Evolutionary conservation across 2,113 vertebrate genomes (phyloP), one percentile per base, ranked within the genome.

Genomic region (Meles meles): DNA sequence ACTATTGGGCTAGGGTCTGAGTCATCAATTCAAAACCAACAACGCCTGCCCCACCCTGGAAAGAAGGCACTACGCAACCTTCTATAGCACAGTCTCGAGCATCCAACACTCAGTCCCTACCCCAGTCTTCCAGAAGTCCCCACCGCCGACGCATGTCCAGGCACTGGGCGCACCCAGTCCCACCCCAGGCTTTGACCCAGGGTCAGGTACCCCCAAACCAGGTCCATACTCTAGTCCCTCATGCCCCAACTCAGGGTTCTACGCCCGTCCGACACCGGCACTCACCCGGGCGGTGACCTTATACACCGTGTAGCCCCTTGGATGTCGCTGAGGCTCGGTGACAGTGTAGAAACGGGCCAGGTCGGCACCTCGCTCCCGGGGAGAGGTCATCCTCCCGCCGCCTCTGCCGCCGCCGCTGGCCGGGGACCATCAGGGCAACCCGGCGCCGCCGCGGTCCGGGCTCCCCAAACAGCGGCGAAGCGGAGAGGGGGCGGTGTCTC

Each of bases 301-400:
- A 98, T 99, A 99, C 81, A 99, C 99, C 25, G 99, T 99, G 95
- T 99, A 99, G 42, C 99, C 99, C 98, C 99, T 99, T 63, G 98
- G 98, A 97, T 99, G 99, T 95, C 99, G 99, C 97, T 99, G 99
- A 34, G 99, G 99, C 42, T 99, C 99, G 15, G 99, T 99, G 97
- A 99, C 99, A 67, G 99, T 99, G 98, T 99, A 99, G 99, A 99
- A 99, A 49, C 99, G 99, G 98, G 99, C 99, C 97, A 99, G 98
- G 93, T 99, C 99, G 97, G 99, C 99, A 84, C 98, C 90, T 97
- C 97, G 99, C 95, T 99, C 99, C 98, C 99, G 98, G 98, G 99
- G 98, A 96, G 99, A 99, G 98, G 99, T 99, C 99, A 99, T 99
- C 97, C 99, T 99, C 99, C 97, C 96, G 97, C 98, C 98, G 98